A percentile compares a stretch with the other conserved stretches of the same genome.
Evolutionary conservation across 2,888 invertebrate genomes (phyloP).

Genomic region (Nipponacmea schrenckii): DNA sequence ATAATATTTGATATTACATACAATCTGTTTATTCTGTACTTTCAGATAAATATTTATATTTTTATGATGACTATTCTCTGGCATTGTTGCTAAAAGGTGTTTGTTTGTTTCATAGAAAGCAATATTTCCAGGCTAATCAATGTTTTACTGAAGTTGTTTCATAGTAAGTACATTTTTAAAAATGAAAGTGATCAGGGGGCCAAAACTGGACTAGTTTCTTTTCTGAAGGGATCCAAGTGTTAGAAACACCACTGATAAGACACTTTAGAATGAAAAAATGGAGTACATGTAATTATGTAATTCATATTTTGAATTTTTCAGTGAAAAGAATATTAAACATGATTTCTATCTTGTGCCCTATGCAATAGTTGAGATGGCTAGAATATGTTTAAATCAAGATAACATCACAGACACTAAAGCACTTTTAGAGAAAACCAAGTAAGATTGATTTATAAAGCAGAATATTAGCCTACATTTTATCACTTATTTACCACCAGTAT

Average conservation of each 20-base stretch:
- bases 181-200: too few species aligned
- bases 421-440: constrained; percentile 86
- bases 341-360: constrained; percentile 88
- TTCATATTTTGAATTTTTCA: constrained; percentile 41
- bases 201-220: too few species aligned
- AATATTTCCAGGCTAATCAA: constrained; percentile 81
- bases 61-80: constrained; percentile 73
- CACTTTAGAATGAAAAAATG: too few species aligned
- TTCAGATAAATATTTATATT: constrained; percentile 50
- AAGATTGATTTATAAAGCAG: constrained; percentile 60
- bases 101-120: constrained; percentile 82
- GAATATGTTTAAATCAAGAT: constrained; percentile 80
- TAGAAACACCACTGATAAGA: too few species aligned
- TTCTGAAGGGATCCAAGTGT: too few species aligned
- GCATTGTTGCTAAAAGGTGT: constrained; percentile 84
- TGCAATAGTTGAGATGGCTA: constrained; percentile 85
- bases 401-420: constrained; percentile 77
- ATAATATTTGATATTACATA: too few species aligned
- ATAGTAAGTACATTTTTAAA: constrained; percentile 66
- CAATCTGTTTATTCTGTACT: constrained; percentile 13
- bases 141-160: constrained; percentile 76
- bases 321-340: constrained; percentile 76
- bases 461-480: too few species aligned
- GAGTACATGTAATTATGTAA: too few species aligned
- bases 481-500: too few species aligned